These are phyloP conservation scores for Brenthis hecate DNA, from an alignment of 2,888 invertebrate genomes.

Conservation along the genomic window DNA sequence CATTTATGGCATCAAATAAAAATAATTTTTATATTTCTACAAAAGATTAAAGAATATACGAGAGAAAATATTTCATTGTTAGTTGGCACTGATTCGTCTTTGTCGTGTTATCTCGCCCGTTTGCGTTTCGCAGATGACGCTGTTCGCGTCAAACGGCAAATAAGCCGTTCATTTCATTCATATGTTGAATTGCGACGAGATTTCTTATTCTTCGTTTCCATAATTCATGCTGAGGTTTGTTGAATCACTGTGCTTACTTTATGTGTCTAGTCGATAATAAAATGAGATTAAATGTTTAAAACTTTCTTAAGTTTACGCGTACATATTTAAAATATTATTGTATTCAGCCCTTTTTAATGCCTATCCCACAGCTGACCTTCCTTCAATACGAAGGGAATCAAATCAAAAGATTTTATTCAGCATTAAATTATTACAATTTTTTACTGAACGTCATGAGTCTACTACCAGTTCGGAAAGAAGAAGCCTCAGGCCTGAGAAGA, in stretches of 20 bases:
- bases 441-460: no score
- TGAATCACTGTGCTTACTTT: not conserved
- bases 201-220: conserved; percentile 21
- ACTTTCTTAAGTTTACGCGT: no score
- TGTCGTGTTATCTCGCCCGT: conserved; percentile 26
- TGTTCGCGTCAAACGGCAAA: conserved; percentile 22
- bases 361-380: no score
- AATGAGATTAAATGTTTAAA: no score
- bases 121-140: conserved; percentile 22
- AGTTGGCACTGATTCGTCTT: conserved; percentile 26
- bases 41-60: conserved; percentile 5
- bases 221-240: conserved; percentile 19
- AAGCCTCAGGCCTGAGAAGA: no score
- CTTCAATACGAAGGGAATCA: no score
- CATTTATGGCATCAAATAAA: not conserved
- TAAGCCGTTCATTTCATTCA: conserved; percentile 25
- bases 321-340: no score
- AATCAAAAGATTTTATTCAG: no score
- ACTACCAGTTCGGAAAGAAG: no score
- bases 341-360: no score
- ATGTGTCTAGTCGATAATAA: no score
- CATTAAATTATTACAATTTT: no score
- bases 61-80: conserved; percentile 27
- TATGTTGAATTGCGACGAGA: conserved; percentile 22
- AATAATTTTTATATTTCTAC: not conserved